Conservation (phyloP, 2,888 invertebrate species). For the Chloroclystis v-ata region DNA sequence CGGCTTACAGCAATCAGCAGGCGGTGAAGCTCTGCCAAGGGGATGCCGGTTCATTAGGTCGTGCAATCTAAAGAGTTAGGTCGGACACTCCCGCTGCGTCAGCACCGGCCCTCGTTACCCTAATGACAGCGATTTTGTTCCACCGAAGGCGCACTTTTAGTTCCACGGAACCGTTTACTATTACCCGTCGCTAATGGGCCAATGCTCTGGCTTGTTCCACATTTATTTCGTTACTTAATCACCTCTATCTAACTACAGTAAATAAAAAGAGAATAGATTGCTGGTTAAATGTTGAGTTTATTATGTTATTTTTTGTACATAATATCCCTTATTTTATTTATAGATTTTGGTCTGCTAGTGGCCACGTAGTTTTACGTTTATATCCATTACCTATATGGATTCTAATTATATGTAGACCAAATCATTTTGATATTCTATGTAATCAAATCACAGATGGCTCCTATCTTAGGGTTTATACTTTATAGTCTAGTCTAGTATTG, state of each 20-base stretch:
- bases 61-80: constrained; percentile 60
- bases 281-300: constrained; percentile 9
- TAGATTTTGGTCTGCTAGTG: no score
- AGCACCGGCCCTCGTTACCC: constrained; percentile 70
- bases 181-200: constrained; percentile 66
- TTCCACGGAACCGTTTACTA: constrained; percentile 64
- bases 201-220: constrained; percentile 55
- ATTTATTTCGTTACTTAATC: constrained; percentile 58
- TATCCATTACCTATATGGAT: no score
- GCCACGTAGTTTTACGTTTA: no score
- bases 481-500: background rate
- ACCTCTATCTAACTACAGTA: constrained; percentile 38
- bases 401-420: background rate
- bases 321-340: no score
- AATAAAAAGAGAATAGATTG: constrained; percentile 27
- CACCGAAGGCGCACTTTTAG: constrained; percentile 65
- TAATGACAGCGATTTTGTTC: constrained; percentile 74
- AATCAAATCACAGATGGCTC: constrained; percentile 22
- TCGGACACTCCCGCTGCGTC: constrained; percentile 60
- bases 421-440: no score
- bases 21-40: constrained; percentile 45
- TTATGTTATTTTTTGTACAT: no score
- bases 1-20: constrained; percentile 45
- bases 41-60: constrained; percentile 66
- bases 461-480: constrained; percentile 4